phyloP scores from a whole-genome alignment of 2,113 vertebrate genomes.

The Erpornis zantholeuca region DNA sequence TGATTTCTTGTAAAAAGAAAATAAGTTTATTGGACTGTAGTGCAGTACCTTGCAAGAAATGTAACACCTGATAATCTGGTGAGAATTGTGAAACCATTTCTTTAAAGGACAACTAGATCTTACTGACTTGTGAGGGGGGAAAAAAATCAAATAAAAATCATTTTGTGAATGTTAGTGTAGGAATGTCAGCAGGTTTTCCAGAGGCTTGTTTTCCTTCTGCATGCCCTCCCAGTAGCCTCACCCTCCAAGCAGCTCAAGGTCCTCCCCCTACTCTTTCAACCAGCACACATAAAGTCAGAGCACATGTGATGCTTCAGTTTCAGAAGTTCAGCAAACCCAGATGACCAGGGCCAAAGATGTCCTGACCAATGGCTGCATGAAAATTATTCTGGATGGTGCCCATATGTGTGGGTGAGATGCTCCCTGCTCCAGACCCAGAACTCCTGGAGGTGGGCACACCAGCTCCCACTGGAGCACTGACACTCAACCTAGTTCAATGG shows the following conservation, averaged over 20 bases:
- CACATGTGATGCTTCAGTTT: neutral
- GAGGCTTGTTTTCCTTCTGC: neutral
- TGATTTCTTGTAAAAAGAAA: neutral
- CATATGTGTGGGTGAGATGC: fast-evolving
- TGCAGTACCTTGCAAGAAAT: neutral
- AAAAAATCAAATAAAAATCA: neutral
- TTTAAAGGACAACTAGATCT: neutral
- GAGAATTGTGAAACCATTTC: neutral
- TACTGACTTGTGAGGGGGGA: neutral
- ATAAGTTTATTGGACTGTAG: neutral
- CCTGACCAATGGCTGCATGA: neutral
- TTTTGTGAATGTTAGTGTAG: neutral
- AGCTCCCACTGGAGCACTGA: neutral
- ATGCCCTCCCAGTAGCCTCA: neutral
- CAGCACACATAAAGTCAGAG: neutral
- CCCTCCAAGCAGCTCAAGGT: neutral
- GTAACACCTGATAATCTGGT: neutral
- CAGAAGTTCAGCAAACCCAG: neutral
- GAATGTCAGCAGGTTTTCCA: neutral
- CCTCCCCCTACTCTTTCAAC: neutral
- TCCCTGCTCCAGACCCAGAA: neutral
- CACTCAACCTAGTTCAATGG: fast-evolving
- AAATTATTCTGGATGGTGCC: neutral
- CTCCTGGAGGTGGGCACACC: neutral
- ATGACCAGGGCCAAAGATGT: neutral